These are phyloP conservation scores for Teinopalpus imperialis DNA, from an alignment of 2,888 invertebrate genomes.

Conservation along the genomic window DNA sequence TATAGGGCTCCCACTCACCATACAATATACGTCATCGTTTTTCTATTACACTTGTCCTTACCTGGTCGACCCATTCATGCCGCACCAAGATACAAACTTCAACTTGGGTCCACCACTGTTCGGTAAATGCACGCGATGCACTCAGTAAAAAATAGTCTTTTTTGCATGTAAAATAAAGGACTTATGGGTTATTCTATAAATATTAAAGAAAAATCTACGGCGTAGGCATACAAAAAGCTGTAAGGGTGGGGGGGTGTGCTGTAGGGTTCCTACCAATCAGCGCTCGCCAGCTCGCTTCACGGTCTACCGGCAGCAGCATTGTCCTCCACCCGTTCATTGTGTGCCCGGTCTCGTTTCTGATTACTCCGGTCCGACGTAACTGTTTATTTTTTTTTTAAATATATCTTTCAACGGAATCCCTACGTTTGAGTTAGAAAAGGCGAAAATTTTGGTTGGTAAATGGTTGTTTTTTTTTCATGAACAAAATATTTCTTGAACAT, in stretches of 20 bases:
- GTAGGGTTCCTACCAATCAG: conserved; percentile 19
- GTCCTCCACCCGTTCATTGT: conserved; percentile 45
- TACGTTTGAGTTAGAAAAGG: not conserved
- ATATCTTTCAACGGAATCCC: conserved; percentile 1
- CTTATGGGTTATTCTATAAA: conserved; percentile 10
- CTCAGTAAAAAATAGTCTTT: no score
- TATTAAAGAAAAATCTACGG: conserved; percentile 7
- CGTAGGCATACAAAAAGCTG: not conserved
- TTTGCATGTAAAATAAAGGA: no score
- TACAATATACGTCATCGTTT: no score
- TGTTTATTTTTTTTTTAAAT: conserved; percentile 15
- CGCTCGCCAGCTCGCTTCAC: conserved; percentile 35
- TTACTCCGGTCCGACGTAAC: conserved; percentile 13
- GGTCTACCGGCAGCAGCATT: conserved; percentile 46
- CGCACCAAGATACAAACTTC: no score
- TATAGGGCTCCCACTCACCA: no score
- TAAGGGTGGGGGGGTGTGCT: not conserved
- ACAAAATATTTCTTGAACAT: conserved; percentile 4
- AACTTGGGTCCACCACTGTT: no score
- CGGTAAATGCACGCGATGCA: no score
- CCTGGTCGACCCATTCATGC: no score
- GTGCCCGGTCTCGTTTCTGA: conserved; percentile 25
- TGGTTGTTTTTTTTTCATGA: no score
- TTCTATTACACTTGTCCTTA: no score
- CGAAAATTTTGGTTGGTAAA: no score